Evolutionary conservation across 2,888 invertebrate genomes (phyloP).

Genomic region (Dichetophora obliterata): DNA sequence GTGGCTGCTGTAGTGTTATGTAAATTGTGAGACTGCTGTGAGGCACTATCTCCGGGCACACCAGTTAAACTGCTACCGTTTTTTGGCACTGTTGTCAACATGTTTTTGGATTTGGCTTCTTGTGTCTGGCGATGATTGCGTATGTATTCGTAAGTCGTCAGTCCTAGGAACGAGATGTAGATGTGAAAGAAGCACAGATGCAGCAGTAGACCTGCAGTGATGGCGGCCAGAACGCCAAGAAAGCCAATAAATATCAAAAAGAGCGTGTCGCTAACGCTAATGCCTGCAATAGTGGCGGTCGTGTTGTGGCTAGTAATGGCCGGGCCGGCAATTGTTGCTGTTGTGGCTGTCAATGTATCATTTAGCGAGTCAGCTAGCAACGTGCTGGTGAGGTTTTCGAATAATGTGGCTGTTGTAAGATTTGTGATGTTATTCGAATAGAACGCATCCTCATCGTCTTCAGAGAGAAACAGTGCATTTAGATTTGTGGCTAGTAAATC

Average conservation of each 20-base stretch:
- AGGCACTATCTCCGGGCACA: not conserved
- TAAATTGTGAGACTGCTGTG: not conserved
- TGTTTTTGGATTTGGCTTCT: constrained; percentile 60
- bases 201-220: constrained; percentile 81
- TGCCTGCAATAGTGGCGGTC: constrained; percentile 57
- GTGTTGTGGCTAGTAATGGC: constrained; percentile 71
- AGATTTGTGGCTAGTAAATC: constrained; percentile 10
- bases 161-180: constrained; percentile 85
- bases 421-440: constrained; percentile 12
- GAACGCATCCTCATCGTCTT: constrained; percentile 32
- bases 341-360: not conserved
- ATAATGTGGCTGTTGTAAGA: constrained; percentile 31
- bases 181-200: constrained; percentile 91
- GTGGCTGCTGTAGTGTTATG: constrained; percentile 36
- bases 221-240: constrained; percentile 79
- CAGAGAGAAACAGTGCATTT: constrained; percentile 1
- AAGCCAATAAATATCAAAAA: constrained; percentile 75
- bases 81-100: constrained; percentile 43
- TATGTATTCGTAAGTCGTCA: constrained; percentile 93
- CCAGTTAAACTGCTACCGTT: no score
- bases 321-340: constrained; percentile 54
- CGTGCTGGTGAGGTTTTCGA: constrained; percentile 38
- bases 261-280: constrained; percentile 73
- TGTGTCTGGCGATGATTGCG: constrained; percentile 70
- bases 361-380: not conserved